A percentile compares a stretch with the other conserved stretches of the same genome.
phyloP scores from a whole-genome alignment of 2,113 vertebrate species.

The Toxotes chatareus region DNA sequence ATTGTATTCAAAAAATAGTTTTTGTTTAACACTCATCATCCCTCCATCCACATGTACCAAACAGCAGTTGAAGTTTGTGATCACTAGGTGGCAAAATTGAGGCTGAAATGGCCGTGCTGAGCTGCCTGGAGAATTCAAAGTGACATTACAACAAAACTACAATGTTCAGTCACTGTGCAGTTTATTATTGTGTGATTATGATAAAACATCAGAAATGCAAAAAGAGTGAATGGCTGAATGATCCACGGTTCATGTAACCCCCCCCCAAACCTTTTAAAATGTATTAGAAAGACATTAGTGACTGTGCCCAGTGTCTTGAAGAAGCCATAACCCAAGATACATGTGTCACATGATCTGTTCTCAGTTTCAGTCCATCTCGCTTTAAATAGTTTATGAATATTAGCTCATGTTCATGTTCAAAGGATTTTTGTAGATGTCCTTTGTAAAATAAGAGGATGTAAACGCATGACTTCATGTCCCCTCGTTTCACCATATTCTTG shows the following conservation, averaged over 20 bases:
- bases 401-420: too few species aligned
- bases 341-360: too few species aligned
- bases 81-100: conserved; percentile 24
- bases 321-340: too few species aligned
- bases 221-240: not conserved
- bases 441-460: not conserved
- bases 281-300: too few species aligned
- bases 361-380: not conserved
- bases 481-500: not conserved
- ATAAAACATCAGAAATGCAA: too few species aligned
- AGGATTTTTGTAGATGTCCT: not conserved
- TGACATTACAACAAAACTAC: not conserved
- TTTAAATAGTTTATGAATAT: too few species aligned
- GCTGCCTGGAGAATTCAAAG: not conserved
- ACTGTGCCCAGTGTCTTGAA: too few species aligned
- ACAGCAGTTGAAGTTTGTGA: not conserved
- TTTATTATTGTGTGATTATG: not conserved
- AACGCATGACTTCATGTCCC: not conserved
- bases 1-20: not conserved
- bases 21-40: not conserved
- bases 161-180: not conserved
- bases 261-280: not conserved
- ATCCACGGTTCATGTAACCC: too few species aligned
- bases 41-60: not conserved
- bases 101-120: not conserved